phyloP scores from a whole-genome alignment of 2,888 invertebrate species.

The Acrobasis suavella region DNA sequence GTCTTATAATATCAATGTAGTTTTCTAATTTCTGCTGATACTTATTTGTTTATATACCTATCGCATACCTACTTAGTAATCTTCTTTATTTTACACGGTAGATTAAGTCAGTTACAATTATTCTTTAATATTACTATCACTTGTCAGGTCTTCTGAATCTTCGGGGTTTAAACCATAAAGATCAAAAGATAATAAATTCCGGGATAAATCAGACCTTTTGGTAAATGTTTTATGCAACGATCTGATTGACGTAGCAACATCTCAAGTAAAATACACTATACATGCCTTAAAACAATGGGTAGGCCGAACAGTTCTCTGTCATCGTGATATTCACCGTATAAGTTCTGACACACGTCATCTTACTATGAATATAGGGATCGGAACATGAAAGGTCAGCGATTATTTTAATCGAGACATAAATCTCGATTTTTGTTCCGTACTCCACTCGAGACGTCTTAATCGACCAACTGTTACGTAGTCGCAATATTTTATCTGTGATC shows the following conservation, averaged over 20 bases:
- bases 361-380: constrained; percentile 62
- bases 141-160: too few species aligned
- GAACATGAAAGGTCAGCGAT: constrained; percentile 66
- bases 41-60: too few species aligned
- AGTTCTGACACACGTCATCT: constrained; percentile 63
- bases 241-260: constrained; percentile 50
- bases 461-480: constrained; percentile 56
- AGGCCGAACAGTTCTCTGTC: constrained; percentile 64
- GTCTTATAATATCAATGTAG: too few species aligned
- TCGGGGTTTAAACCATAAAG: too few species aligned
- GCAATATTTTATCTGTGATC: constrained; percentile 52
- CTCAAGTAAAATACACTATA: constrained; percentile 42
- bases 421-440: constrained; percentile 68
- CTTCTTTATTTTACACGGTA: too few species aligned
- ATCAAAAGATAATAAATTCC: too few species aligned
- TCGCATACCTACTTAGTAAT: too few species aligned
- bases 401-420: constrained; percentile 75
- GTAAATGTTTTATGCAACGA: constrained; percentile 26
- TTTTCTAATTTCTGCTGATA: too few species aligned
- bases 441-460: constrained; percentile 67
- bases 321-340: constrained; percentile 52
- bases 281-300: constrained; percentile 63
- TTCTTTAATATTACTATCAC: too few species aligned
- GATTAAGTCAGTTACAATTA: too few species aligned
- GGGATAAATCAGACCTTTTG: background rate